Conservation (phyloP, 2,888 invertebrate species). For the Drosophila birchii region DNA sequence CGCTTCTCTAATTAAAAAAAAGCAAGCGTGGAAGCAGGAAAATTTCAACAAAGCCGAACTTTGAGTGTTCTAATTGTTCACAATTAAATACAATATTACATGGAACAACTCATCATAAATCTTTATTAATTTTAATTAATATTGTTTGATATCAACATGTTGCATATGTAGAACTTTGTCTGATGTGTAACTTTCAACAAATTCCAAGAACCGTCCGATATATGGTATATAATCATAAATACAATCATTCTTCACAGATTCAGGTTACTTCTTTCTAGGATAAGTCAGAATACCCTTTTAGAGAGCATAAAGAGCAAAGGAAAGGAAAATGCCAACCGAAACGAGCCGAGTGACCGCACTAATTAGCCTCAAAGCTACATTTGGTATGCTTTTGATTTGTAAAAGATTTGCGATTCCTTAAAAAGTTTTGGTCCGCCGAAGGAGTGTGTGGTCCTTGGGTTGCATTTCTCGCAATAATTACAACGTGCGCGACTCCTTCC, state of each 20-base stretch:
- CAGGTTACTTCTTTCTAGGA: too few species aligned
- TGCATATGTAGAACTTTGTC: background rate
- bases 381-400: constrained; percentile 78
- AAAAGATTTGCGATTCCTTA: constrained; percentile 67
- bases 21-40: constrained; percentile 7
- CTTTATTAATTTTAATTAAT: background rate
- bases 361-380: constrained; percentile 84
- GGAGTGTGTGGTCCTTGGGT: constrained; percentile 1
- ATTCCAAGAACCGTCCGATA: background rate
- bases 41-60: background rate
- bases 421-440: constrained; percentile 11
- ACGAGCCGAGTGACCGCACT: constrained; percentile 82
- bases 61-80: background rate
- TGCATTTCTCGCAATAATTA: constrained; percentile 64
- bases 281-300: background rate
- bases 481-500: constrained; percentile 24
- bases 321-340: constrained; percentile 23
- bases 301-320: constrained; percentile 3
- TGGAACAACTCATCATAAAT: background rate
- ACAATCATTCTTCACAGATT: background rate
- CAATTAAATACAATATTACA: background rate
- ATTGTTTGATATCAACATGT: background rate
- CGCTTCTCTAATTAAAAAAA: constrained; percentile 82
- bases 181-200: background rate
- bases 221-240: background rate